Evolutionary conservation across 2,797 vertebrate genomes (phyloP).

Genomic region (Liasis olivaceus): DNA sequence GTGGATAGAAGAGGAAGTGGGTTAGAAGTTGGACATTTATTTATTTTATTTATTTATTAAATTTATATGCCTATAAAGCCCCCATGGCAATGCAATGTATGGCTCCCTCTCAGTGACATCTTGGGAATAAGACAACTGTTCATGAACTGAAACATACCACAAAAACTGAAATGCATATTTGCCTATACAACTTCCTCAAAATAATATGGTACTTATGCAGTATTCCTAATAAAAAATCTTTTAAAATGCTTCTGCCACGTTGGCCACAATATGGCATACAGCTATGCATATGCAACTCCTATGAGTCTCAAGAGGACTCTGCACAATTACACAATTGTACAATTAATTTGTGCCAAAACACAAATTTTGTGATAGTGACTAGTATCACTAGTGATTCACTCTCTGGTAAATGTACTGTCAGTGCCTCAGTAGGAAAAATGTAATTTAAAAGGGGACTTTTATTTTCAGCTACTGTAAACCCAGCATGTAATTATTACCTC

Average conservation of each 20-base stretch:
- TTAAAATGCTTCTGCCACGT: neutral
- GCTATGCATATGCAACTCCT: neutral
- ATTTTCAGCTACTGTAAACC: neutral
- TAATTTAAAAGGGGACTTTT: neutral
- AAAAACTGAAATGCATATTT: neutral
- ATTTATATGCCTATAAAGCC: neutral
- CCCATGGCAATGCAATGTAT: neutral
- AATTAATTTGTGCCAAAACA: neutral
- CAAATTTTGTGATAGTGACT: neutral
- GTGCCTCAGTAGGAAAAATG: neutral
- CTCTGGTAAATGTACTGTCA: neutral
- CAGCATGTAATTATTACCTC: slow-evolving; percentile 5
- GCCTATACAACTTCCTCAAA: neutral
- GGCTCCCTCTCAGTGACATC: neutral
- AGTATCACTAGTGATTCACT: slow-evolving; percentile 9
- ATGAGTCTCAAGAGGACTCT: neutral
- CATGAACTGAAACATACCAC: neutral
- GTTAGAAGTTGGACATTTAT: too few relatives aligned
- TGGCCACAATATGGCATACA: neutral
- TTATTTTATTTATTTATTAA: too few relatives aligned
- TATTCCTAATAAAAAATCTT: neutral
- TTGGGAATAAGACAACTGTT: neutral
- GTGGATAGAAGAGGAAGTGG: neutral
- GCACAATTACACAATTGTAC: neutral
- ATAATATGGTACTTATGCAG: neutral